phyloP scores from a whole-genome alignment of 30 jellyfish, hydroid and myxozoan genomes.

The Rhopilema esculentum region DNA sequence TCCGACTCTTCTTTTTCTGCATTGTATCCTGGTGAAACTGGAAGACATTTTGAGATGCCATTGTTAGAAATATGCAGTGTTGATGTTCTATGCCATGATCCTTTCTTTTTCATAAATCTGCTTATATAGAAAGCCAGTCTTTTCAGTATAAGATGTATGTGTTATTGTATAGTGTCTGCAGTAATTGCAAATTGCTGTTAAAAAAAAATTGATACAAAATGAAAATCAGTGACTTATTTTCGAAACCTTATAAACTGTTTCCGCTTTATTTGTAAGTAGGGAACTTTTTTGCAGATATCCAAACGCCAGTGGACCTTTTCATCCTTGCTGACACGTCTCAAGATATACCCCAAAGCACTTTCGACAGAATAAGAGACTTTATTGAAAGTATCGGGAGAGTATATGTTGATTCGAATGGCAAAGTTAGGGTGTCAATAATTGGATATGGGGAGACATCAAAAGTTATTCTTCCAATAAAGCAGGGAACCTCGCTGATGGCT shows the following conservation, averaged over 20 bases:
- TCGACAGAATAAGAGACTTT: constrained; percentile 26
- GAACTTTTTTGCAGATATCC: not conserved
- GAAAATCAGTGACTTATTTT: too few relatives aligned
- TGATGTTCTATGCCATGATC: too few relatives aligned
- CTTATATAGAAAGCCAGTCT: too few relatives aligned
- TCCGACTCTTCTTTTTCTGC: too few relatives aligned
- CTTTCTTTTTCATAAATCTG: too few relatives aligned
- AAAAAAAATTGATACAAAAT: not conserved
- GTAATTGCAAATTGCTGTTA: constrained; percentile 12
- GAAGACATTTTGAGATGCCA: too few relatives aligned
- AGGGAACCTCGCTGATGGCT: constrained; percentile 27
- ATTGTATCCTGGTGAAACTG: too few relatives aligned
- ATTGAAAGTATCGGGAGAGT: constrained; percentile 11
- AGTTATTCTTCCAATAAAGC: constrained; percentile 31
- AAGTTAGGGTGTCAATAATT: constrained; percentile 30
- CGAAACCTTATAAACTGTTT: too few relatives aligned
- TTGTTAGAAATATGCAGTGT: too few relatives aligned
- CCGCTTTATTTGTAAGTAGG: too few relatives aligned
- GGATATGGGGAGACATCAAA: constrained; percentile 39
- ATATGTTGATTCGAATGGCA: constrained; percentile 9
- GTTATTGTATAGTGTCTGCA: not conserved
- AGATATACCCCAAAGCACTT: constrained; percentile 13
- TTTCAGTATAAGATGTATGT: not conserved
- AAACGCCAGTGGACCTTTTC: not conserved
- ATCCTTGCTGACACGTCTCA: constrained; percentile 50